Evolutionary conservation across 2,113 vertebrate genomes (phyloP).

Genomic region (Cyrtonyx montezumae): DNA sequence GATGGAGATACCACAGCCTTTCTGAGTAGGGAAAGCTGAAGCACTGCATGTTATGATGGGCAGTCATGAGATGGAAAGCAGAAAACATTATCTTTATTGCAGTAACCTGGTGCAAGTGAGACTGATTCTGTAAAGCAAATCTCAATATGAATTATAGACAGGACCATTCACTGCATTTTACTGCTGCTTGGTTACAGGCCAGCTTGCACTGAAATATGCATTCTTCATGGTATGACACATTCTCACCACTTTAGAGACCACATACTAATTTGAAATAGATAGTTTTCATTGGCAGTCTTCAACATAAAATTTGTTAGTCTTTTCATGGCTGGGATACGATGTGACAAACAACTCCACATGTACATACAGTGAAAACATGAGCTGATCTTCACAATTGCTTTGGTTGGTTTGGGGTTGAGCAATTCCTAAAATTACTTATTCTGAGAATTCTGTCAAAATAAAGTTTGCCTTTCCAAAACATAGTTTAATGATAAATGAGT

Average conservation of each 20-base stretch:
- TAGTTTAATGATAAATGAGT: background rate
- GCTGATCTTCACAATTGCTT: background rate
- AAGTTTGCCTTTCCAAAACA: background rate
- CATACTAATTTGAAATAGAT: background rate
- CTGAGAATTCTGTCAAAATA: background rate
- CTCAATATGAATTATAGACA: background rate
- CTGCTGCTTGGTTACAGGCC: background rate
- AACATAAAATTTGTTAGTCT: background rate
- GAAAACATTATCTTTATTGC: background rate
- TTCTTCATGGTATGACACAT: background rate
- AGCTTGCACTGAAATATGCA: background rate
- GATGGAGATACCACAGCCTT: background rate
- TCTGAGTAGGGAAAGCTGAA: background rate
- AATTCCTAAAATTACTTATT: background rate
- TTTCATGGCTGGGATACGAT: background rate
- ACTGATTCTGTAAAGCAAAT: background rate
- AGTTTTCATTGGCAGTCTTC: background rate
- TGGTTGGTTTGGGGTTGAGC: background rate
- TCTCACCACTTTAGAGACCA: background rate
- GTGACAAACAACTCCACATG: background rate
- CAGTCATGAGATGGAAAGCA: background rate
- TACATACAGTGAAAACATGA: background rate
- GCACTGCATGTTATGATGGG: background rate
- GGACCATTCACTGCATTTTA: background rate
- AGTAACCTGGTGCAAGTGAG: background rate